Evolutionary conservation across 2,888 invertebrate genomes (phyloP).

Genomic region (Listrodromus nycthemerus): DNA sequence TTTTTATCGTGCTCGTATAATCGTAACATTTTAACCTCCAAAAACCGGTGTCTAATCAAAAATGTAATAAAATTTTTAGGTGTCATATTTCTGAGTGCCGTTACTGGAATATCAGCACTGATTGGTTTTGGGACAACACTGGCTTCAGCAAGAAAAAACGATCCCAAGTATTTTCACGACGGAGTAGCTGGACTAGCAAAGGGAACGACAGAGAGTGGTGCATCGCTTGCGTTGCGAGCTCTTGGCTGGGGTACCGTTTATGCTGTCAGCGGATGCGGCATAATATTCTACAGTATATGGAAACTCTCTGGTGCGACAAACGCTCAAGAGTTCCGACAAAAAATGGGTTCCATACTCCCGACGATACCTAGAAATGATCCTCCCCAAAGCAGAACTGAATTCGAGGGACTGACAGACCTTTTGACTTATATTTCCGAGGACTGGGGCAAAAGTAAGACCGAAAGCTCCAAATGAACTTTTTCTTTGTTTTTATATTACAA

Average conservation of each 20-base stretch:
- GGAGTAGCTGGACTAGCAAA: constrained; percentile 87
- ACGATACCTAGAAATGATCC: constrained; percentile 91
- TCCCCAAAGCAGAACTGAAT: constrained; percentile 94
- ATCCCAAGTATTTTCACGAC: constrained; percentile 92
- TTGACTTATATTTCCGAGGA: constrained; percentile 88
- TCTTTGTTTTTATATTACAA: constrained; percentile 28
- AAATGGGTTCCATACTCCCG: constrained; percentile 92
- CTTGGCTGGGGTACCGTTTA: constrained; percentile 95
- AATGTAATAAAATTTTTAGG: constrained; percentile 84
- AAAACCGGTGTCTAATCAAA: constrained; percentile 25
- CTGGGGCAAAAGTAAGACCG: constrained; percentile 74
- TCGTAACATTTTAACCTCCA: constrained; percentile 48
- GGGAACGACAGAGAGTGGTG: constrained; percentile 91
- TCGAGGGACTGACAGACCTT: constrained; percentile 93
- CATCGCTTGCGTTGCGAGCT: constrained; percentile 92
- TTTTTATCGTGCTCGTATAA: constrained; percentile 14
- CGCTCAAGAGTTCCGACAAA: constrained; percentile 93
- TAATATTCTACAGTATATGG: constrained; percentile 94
- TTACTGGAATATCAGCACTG: constrained; percentile 92
- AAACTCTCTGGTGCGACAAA: constrained; percentile 94
- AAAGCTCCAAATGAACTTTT: constrained; percentile 45
- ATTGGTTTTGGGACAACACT: constrained; percentile 93
- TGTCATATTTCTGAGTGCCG: constrained; percentile 89
- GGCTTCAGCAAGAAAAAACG: constrained; percentile 91
- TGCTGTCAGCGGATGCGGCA: constrained; percentile 93